phyloP scores from a whole-genome alignment of 2,113 vertebrate species.

The Trematocara nigrifrons region DNA sequence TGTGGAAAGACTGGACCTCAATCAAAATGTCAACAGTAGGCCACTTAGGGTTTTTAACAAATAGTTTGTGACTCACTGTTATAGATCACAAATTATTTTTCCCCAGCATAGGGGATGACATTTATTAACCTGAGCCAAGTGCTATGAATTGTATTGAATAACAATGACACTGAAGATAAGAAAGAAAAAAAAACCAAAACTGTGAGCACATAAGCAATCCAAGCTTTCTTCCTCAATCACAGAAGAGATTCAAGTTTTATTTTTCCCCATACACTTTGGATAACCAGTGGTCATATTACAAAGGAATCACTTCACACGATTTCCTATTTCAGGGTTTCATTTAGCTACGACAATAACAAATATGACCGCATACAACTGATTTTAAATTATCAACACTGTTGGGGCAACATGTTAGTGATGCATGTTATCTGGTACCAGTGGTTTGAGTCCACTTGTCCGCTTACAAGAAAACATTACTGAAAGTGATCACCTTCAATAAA shows the following conservation, averaged over 20 bases:
- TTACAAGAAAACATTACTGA: neutral
- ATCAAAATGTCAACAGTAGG: neutral
- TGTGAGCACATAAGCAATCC: neutral
- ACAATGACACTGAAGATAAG: neutral
- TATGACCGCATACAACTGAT: neutral
- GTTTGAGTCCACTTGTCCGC: neutral
- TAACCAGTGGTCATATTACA: neutral
- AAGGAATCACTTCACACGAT: neutral
- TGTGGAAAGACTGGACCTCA: neutral
- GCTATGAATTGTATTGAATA: neutral
- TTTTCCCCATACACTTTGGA: neutral
- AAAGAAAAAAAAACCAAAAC: neutral
- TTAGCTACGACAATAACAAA: neutral
- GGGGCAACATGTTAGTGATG: neutral
- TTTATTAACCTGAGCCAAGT: neutral
- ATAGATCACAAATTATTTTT: neutral
- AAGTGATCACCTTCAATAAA: neutral
- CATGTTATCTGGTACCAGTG: neutral
- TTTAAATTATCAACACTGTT: neutral
- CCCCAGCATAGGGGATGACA: neutral
- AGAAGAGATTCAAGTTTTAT: neutral
- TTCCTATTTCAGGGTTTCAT: neutral
- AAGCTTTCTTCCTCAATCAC: neutral
- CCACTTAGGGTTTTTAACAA: neutral
- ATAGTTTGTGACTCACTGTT: neutral